Evolutionary conservation across 1,140 invertebrate species (phyloP).

Genomic region (Drosophila nikananu): DNA sequence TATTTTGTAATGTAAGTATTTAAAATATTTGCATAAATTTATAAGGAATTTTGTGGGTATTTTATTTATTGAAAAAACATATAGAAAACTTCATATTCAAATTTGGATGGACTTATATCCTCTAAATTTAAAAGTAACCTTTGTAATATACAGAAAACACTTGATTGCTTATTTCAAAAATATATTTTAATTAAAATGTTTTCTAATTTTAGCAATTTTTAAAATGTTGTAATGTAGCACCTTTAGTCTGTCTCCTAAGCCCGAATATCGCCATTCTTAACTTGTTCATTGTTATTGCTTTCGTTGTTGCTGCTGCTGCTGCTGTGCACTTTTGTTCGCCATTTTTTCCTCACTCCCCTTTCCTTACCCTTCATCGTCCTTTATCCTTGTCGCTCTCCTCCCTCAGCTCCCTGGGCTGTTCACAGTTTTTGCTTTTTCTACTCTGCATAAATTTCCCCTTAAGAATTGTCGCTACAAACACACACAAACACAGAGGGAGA

Average conservation of each 20-base stretch:
- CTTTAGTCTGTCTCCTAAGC: slow-evolving; percentile 1
- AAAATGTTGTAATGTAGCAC: background rate
- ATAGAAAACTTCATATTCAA: too few species aligned
- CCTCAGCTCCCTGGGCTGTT: slow-evolving; percentile 33
- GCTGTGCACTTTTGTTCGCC: slow-evolving; percentile 75
- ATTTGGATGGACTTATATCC: fast-evolving
- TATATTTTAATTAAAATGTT: background rate
- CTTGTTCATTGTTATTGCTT: slow-evolving; percentile 55
- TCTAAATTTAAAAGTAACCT: too few species aligned
- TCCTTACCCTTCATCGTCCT: background rate
- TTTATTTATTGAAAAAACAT: too few species aligned
- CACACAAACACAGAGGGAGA: background rate
- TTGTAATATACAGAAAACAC: background rate
- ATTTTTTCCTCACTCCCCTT: slow-evolving; percentile 52
- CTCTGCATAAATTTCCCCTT: slow-evolving; percentile 80
- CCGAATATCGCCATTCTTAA: slow-evolving; percentile 17
- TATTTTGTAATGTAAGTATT: background rate
- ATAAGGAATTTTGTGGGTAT: background rate
- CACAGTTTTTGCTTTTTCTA: slow-evolving; percentile 51
- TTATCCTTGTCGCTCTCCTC: slow-evolving; percentile 8
- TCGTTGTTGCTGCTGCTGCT: slow-evolving; percentile 25
- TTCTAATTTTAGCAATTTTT: too few species aligned
- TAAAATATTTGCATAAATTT: too few species aligned
- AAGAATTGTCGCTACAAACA: slow-evolving; percentile 66
- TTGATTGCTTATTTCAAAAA: background rate